Evolutionary conservation across 92 coral and sea anemone species (phyloP).

Genomic region (Palythoa grandis): DNA sequence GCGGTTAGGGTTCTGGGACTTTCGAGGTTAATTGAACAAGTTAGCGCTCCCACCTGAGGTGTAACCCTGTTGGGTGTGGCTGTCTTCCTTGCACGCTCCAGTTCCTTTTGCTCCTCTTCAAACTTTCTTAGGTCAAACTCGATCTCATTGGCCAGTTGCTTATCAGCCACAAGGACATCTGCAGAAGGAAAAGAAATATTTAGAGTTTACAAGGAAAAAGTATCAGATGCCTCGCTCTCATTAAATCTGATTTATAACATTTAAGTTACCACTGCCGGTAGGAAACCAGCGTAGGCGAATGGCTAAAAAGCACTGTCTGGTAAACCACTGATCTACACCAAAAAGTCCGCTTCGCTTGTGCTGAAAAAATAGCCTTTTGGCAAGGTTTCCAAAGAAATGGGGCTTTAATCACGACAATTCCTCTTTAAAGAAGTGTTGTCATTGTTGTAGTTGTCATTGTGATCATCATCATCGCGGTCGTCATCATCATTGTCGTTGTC

Average conservation of each 20-base stretch:
- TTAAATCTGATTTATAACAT: neutral
- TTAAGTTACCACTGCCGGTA: too few species aligned
- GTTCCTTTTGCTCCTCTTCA: constrained; percentile 95
- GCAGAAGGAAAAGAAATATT: neutral
- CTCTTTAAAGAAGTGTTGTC: too few species aligned
- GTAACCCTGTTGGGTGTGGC: constrained; percentile 45
- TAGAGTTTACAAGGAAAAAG: neutral
- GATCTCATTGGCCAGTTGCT: constrained; percentile 96
- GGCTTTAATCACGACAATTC: too few species aligned
- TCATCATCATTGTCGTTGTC: too few species aligned
- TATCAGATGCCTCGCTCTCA: neutral
- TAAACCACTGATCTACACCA: too few species aligned
- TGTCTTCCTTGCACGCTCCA: constrained; percentile 58
- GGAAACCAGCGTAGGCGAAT: too few species aligned
- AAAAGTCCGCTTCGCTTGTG: too few species aligned
- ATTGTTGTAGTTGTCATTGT: too few species aligned
- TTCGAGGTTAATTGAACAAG: neutral
- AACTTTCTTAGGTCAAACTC: constrained; percentile 97
- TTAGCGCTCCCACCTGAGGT: constrained; percentile 35
- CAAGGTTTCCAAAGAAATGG: too few species aligned
- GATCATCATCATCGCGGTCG: too few species aligned
- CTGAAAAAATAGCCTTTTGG: too few species aligned
- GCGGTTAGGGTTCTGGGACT: neutral
- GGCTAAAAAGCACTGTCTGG: too few species aligned
- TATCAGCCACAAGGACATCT: constrained; percentile 95